Conservation (phyloP, 2,113 vertebrate genomes). For the Collichthys lucidus region DNA sequence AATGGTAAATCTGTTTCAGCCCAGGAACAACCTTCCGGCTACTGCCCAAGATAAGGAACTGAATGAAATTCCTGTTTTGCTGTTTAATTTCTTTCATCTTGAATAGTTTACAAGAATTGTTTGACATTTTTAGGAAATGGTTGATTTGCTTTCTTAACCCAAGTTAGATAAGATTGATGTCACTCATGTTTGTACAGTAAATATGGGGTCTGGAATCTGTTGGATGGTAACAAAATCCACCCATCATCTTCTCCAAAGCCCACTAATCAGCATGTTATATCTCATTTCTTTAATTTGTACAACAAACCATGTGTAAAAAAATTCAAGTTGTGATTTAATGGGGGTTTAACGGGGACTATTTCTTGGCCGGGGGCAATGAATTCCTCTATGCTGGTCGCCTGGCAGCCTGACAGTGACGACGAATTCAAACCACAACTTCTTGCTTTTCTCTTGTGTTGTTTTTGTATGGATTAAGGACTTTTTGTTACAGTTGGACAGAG, state of each 20-base stretch:
- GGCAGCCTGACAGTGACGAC: neutral
- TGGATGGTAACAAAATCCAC: neutral
- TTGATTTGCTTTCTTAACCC: too few species aligned
- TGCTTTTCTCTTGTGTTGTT: neutral
- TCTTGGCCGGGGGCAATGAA: neutral
- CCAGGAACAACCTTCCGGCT: neutral
- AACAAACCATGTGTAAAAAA: neutral
- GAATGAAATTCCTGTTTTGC: neutral
- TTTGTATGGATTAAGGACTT: neutral
- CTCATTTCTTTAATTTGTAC: neutral
- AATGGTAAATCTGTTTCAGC: conserved; percentile 25
- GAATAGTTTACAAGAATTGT: neutral
- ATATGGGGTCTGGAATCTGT: neutral
- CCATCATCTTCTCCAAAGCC: neutral
- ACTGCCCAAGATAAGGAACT: neutral
- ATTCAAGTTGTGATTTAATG: neutral
- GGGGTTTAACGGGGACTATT: neutral
- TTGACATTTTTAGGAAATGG: too few species aligned
- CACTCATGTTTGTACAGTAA: too few species aligned
- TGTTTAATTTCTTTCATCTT: neutral
- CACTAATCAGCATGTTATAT: neutral
- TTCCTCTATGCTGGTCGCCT: neutral
- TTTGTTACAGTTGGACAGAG: neutral
- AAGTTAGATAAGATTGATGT: too few species aligned
- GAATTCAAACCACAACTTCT: neutral